These are phyloP conservation scores for Zeus faber DNA, from an alignment of 2,113 vertebrate species.

Conservation along the genomic window DNA sequence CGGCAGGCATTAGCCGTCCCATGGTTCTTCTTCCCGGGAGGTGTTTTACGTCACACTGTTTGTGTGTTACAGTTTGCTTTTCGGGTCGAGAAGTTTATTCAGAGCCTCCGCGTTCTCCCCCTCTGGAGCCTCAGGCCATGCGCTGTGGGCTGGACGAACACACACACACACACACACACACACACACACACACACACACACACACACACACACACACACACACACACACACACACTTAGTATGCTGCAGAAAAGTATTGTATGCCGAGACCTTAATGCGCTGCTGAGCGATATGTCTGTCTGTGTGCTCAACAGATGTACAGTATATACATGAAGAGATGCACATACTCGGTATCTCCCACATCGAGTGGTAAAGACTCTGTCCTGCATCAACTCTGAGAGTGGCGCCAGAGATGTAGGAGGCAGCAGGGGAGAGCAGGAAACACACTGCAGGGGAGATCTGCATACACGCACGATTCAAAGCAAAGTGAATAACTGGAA, in stretches of 20 bases:
- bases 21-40: too few relatives aligned
- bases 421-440: conserved; percentile 88
- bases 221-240: too few relatives aligned
- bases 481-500: not conserved
- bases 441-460: conserved; percentile 88
- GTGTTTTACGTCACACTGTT: too few relatives aligned
- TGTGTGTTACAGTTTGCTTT: conserved; percentile 68
- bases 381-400: conserved; percentile 83
- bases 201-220: too few relatives aligned
- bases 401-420: conserved; percentile 88
- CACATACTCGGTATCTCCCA: conserved; percentile 79
- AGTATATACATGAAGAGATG: not conserved
- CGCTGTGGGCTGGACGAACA: conserved; percentile 74
- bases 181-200: conserved; percentile 2
- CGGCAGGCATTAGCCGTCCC: too few relatives aligned
- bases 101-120: conserved; percentile 79
- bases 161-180: conserved; percentile 29
- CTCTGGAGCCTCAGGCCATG: conserved; percentile 80
- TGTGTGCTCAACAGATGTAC: not conserved
- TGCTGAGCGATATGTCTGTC: not conserved
- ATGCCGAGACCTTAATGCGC: too few relatives aligned
- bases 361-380: conserved; percentile 68
- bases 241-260: too few relatives aligned
- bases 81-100: conserved; percentile 61
- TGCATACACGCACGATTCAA: conserved; percentile 39